A percentile compares a stretch with the other conserved stretches of the same genome.
Evolutionary conservation across 2,113 vertebrate genomes (phyloP).

Genomic region (Sisor rabdophorus): DNA sequence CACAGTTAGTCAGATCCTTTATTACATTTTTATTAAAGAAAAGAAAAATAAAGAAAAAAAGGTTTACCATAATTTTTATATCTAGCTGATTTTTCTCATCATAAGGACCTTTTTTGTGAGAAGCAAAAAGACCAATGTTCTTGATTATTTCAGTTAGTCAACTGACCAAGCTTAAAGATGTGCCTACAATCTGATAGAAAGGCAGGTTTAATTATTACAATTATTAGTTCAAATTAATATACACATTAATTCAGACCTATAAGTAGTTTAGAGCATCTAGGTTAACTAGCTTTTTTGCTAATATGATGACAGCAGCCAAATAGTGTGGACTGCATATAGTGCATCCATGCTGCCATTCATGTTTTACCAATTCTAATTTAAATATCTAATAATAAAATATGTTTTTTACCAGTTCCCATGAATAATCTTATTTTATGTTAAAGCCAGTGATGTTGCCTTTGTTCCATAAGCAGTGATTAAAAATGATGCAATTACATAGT

Average conservation of each 20-base stretch:
- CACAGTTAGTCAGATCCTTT: too few species aligned
- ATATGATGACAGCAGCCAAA: neutral
- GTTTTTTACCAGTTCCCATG: neutral
- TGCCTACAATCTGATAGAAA: too few species aligned
- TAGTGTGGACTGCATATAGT: neutral
- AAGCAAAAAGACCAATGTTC: neutral
- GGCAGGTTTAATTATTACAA: too few species aligned
- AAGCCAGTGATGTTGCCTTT: neutral
- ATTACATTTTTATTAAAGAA: too few species aligned
- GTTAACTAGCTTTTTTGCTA: neutral
- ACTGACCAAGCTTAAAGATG: neutral
- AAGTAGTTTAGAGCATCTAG: neutral
- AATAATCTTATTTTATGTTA: neutral
- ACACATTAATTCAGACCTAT: neutral
- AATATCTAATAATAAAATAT: conserved; percentile 1
- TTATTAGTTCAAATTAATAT: neutral
- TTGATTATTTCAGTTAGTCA: neutral
- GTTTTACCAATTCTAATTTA: neutral
- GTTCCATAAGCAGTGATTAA: neutral
- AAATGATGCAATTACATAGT: neutral
- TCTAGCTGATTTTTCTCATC: neutral
- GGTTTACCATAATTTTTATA: too few species aligned
- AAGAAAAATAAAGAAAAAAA: too few species aligned
- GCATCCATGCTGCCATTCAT: neutral
- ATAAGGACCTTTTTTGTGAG: neutral